phyloP scores from a whole-genome alignment of 2,797 vertebrate species.

The Lacerta agilis region DNA sequence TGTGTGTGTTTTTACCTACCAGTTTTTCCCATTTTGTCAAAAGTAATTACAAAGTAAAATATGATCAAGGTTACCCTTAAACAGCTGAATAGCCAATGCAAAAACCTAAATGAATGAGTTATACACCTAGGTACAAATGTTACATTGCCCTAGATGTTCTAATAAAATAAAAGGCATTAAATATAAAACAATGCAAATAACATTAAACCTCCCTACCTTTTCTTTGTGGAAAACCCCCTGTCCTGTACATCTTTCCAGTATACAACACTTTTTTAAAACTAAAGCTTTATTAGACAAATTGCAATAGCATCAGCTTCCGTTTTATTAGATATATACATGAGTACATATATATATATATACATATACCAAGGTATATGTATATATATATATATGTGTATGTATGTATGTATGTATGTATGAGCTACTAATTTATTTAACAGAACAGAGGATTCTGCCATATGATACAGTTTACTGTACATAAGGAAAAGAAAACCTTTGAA shows the following conservation, averaged over 20 bases:
- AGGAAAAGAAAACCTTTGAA: slow-evolving; percentile 83
- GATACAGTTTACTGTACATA: slow-evolving; percentile 90
- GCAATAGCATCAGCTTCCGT: slow-evolving; percentile 86
- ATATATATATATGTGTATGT: slow-evolving; percentile 76
- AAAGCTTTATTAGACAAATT: slow-evolving; percentile 92
- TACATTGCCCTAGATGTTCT: slow-evolving; percentile 75
- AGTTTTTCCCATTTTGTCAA: slow-evolving; percentile 66
- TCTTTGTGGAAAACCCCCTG: slow-evolving; percentile 86
- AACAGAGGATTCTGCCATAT: slow-evolving; percentile 84
- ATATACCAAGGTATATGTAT: slow-evolving; percentile 66
- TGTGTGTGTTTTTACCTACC: slow-evolving; percentile 47
- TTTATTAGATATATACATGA: slow-evolving; percentile 76
- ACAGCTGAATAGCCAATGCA: slow-evolving; percentile 71
- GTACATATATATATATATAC: slow-evolving; percentile 71
- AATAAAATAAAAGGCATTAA: slow-evolving; percentile 82
- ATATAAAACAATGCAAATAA: slow-evolving; percentile 82
- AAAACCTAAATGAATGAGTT: slow-evolving; percentile 73
- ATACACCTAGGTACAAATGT: slow-evolving; percentile 76
- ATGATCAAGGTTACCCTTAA: slow-evolving; percentile 73
- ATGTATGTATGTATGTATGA: slow-evolving; percentile 78
- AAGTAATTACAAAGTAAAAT: slow-evolving; percentile 69
- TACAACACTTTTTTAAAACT: slow-evolving; percentile 90
- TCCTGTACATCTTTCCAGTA: slow-evolving; percentile 82
- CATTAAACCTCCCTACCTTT: slow-evolving; percentile 89
- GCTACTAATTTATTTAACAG: slow-evolving; percentile 83